Percentiles rank a stretch among this genome's conserved stretches.
These are phyloP conservation scores for Oncorhynchus kisutch DNA, from an alignment of 2,113 vertebrate genomes.

Conservation along the genomic window DNA sequence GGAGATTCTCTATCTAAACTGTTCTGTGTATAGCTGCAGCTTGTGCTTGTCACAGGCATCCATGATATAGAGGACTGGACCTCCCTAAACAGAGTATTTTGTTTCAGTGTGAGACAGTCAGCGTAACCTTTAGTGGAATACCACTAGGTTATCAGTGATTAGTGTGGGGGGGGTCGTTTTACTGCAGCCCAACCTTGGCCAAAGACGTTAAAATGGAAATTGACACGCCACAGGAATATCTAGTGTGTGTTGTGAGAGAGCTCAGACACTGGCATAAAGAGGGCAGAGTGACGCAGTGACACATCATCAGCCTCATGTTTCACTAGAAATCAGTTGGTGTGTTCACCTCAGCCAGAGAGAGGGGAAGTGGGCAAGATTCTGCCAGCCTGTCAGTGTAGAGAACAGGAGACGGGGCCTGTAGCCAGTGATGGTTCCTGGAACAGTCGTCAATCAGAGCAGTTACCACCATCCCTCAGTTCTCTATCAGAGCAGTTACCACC, in stretches of 20 bases:
- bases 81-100: not conserved
- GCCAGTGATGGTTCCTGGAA: too few species aligned
- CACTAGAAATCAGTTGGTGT: not conserved
- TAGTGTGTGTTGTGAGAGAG: not conserved
- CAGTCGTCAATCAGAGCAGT: too few species aligned
- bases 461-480: too few species aligned
- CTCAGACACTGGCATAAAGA: not conserved
- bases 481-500: too few species aligned
- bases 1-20: not conserved
- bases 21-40: too few species aligned
- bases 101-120: conserved; percentile 21
- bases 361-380: not conserved
- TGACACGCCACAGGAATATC: conserved; percentile 3
- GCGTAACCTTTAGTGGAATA: conserved; percentile 53
- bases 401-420: too few species aligned
- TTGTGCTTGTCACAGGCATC: too few species aligned
- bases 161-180: conserved; percentile 26
- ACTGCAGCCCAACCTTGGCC: conserved; percentile 32
- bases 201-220: conserved; percentile 27
- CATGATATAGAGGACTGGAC: too few species aligned
- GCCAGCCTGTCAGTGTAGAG: too few species aligned
- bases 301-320: conserved; percentile 2
- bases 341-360: not conserved
- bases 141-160: conserved; percentile 54
- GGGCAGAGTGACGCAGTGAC: not conserved